phyloP scores from a whole-genome alignment of 2,797 vertebrate genomes.

The Gallinago solitaria region DNA sequence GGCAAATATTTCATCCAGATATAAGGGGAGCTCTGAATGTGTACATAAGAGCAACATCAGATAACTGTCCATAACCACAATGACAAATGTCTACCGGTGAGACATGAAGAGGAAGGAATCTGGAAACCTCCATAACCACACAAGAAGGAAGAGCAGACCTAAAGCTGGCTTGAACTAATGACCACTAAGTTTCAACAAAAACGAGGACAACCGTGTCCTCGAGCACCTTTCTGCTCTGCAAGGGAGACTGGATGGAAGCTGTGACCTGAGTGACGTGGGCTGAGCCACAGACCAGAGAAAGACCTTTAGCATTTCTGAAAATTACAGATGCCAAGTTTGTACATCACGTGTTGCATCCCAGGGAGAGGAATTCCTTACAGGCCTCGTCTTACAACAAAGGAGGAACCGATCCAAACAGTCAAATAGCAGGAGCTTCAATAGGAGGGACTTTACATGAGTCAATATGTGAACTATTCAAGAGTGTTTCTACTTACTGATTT shows the following conservation, averaged over 20 bases:
- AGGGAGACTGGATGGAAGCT: not conserved
- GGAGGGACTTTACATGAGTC: not conserved
- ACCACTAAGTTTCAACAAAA: not conserved
- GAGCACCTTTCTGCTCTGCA: not conserved
- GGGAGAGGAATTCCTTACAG: not conserved
- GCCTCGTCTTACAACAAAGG: not conserved
- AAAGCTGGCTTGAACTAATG: not conserved
- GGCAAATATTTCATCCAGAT: not conserved
- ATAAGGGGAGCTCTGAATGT: not conserved
- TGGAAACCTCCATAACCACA: not conserved
- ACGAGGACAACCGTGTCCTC: not conserved
- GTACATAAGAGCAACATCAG: fast-evolving
- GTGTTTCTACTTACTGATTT: constrained; percentile 34
- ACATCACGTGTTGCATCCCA: not conserved
- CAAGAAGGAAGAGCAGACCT: not conserved
- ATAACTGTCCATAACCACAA: not conserved
- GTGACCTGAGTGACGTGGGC: not conserved
- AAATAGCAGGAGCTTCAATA: constrained; percentile 16
- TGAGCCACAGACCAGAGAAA: not conserved
- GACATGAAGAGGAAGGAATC: not conserved
- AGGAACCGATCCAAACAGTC: constrained; percentile 13
- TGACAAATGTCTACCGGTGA: not conserved
- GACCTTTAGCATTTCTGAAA: not conserved
- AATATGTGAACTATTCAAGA: constrained; percentile 57
- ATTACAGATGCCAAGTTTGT: not conserved